phyloP scores from a whole-genome alignment of 2,888 invertebrate genomes.

The Acronicta leporina region DNA sequence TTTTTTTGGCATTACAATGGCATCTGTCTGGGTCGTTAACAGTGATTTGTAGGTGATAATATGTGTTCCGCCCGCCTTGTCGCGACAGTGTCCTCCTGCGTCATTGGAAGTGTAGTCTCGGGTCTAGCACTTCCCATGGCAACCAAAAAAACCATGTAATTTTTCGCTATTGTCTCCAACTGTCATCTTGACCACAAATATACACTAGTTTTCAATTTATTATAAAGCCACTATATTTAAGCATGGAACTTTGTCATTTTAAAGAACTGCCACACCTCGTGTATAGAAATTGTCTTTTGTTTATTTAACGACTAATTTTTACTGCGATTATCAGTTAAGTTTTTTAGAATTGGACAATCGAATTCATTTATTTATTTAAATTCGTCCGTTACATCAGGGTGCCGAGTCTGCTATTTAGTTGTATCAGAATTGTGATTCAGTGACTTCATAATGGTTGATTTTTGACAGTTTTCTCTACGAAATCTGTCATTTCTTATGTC shows the following conservation, averaged over 20 bases:
- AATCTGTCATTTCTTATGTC: too few species aligned
- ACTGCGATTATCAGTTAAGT: constrained; percentile 33
- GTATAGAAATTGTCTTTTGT: constrained; percentile 31
- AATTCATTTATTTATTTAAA: not conserved
- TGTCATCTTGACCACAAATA: constrained; percentile 9
- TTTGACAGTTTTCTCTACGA: too few species aligned
- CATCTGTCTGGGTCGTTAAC: constrained; percentile 61
- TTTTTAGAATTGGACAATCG: not conserved
- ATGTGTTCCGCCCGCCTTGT: constrained; percentile 52
- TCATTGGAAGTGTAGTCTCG: constrained; percentile 35
- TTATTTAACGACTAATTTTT: constrained; percentile 16
- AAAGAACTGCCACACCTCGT: constrained; percentile 3
- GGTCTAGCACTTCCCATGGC: constrained; percentile 13
- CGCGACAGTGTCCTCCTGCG: constrained; percentile 35
- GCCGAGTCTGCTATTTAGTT: too few species aligned
- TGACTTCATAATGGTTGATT: too few species aligned
- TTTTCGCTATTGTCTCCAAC: not conserved
- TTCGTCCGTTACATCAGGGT: constrained; percentile 9
- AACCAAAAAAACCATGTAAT: constrained; percentile 9
- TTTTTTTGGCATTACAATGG: constrained; percentile 41
- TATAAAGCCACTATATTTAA: not conserved
- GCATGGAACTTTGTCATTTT: constrained; percentile 20
- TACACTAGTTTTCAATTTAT: constrained; percentile 1
- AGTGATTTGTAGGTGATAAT: constrained; percentile 69
- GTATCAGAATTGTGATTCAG: too few species aligned